A percentile compares a stretch with the other conserved stretches of the same genome.
Evolutionary conservation across 2,113 vertebrate species (phyloP).

Genomic region (Cardinalis cardinalis): DNA sequence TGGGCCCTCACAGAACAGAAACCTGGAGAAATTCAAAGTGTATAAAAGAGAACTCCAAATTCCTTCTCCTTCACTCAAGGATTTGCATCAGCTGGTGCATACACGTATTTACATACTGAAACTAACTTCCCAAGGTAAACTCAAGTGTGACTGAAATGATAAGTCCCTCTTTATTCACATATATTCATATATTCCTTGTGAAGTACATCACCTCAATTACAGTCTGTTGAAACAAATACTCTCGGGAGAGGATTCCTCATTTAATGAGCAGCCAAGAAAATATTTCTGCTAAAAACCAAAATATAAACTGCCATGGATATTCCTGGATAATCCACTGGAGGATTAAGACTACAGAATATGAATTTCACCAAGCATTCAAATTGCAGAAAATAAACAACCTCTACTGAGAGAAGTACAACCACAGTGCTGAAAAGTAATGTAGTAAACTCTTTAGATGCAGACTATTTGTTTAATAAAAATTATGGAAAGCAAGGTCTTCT

Average conservation of each 20-base stretch:
- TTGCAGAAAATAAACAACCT: not conserved
- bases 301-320: not conserved
- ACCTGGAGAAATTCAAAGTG: not conserved
- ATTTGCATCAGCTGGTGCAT: not conserved
- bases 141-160: not conserved
- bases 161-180: not conserved
- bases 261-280: constrained; percentile 14
- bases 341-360: not conserved
- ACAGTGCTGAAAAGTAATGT: not conserved
- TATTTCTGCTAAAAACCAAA: not conserved
- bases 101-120: not conserved
- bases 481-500: not conserved
- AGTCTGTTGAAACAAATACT: not conserved
- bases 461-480: not conserved
- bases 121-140: not conserved
- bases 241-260: not conserved
- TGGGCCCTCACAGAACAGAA: not conserved
- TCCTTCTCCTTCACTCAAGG: not conserved
- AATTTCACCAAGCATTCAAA: not conserved
- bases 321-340: not conserved
- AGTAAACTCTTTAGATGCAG: not conserved
- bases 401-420: not conserved
- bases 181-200: not conserved
- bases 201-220: not conserved
- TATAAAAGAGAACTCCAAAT: not conserved